phyloP scores from a whole-genome alignment of 2,888 invertebrate genomes.

The Nomada goodeniana region DNA sequence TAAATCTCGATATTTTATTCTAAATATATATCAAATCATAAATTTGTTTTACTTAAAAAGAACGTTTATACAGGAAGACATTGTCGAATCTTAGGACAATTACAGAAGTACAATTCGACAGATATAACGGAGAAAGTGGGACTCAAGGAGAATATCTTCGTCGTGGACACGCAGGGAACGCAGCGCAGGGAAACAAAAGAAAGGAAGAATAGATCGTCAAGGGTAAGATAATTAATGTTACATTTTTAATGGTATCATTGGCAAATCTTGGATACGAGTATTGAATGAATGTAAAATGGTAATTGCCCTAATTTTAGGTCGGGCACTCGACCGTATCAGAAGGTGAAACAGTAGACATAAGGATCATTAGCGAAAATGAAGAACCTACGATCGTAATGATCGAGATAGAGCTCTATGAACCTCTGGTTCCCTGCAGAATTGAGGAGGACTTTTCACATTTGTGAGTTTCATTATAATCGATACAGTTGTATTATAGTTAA shows the following conservation, averaged over 20 bases:
- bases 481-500: neutral
- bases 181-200: slow-evolving; percentile 50
- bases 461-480: slow-evolving; percentile 35
- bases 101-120: slow-evolving; percentile 56
- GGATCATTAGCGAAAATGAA: slow-evolving; percentile 65
- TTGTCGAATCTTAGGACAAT: slow-evolving; percentile 70
- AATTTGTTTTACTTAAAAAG: neutral
- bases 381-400: slow-evolving; percentile 75
- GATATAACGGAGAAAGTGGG: slow-evolving; percentile 71
- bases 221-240: slow-evolving; percentile 29
- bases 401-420: slow-evolving; percentile 72
- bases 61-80: slow-evolving; percentile 60
- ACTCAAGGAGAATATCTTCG: slow-evolving; percentile 65
- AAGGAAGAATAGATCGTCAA: slow-evolving; percentile 59
- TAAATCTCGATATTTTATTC: slow-evolving; percentile 52
- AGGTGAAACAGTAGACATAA: slow-evolving; percentile 22
- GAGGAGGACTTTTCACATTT: slow-evolving; percentile 57
- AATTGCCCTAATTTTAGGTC: slow-evolving; percentile 1
- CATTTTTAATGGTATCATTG: neutral
- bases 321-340: slow-evolving; percentile 28
- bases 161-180: slow-evolving; percentile 12
- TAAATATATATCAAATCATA: neutral
- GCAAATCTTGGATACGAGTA: neutral
- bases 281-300: neutral
- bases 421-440: slow-evolving; percentile 64